phyloP scores from a whole-genome alignment of 1,140 invertebrate genomes.

The Neotoxoptera formosana region DNA sequence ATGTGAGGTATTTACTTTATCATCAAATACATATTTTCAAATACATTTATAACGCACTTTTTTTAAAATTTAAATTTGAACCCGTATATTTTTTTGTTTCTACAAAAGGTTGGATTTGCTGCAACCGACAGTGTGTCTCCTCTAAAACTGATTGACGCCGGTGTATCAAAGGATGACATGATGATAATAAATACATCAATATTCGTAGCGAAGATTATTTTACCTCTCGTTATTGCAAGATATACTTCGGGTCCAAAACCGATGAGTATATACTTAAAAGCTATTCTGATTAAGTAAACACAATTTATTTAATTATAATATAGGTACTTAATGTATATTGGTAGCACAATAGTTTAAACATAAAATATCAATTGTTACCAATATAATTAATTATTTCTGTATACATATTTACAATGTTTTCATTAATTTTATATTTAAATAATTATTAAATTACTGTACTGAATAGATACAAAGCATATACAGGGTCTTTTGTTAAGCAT shows the following conservation, averaged over 20 bases:
- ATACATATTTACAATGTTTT: neutral
- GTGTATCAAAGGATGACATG: slow-evolving; percentile 84
- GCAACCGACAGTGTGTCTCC: slow-evolving; percentile 72
- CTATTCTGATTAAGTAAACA: neutral
- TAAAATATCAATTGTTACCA: neutral
- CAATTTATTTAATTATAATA: neutral
- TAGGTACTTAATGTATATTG: neutral
- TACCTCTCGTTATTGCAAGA: neutral
- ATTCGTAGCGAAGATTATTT: neutral
- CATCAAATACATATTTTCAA: neutral
- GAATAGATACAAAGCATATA: neutral
- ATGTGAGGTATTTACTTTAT: neutral
- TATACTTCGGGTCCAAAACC: slow-evolving; percentile 22
- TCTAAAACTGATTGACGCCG: slow-evolving; percentile 91
- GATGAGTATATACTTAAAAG: neutral
- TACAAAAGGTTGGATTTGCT: slow-evolving; percentile 35
- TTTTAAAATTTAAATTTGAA: neutral
- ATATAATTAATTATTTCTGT: neutral
- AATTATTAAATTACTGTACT: neutral
- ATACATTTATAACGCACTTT: neutral
- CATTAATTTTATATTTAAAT: neutral
- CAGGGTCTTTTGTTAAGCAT: no score
- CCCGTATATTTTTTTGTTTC: neutral
- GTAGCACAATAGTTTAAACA: neutral
- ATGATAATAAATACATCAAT: neutral